A percentile compares a stretch with the other conserved stretches of the same genome.
These are phyloP conservation scores for Nymphicus hollandicus DNA, from an alignment of 2,113 vertebrate species.

Conservation along the genomic window DNA sequence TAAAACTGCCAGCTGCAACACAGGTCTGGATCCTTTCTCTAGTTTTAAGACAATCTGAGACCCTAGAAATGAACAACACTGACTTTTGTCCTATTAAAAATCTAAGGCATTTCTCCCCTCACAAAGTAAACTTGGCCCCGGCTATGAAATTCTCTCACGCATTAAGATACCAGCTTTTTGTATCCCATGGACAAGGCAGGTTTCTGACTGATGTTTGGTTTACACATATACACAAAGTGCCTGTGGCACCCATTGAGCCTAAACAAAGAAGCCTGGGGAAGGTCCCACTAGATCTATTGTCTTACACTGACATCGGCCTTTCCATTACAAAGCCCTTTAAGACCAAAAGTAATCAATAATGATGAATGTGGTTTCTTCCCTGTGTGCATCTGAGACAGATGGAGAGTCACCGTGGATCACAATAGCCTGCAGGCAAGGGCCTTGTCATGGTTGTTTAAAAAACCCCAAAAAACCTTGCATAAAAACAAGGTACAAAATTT, in stretches of 20 bases:
- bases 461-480: neutral
- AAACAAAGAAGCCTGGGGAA: conserved; percentile 43
- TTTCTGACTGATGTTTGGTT: conserved; percentile 56
- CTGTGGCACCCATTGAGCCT: neutral
- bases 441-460: neutral
- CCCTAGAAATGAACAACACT: neutral
- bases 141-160: conserved; percentile 5
- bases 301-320: conserved; percentile 35
- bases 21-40: neutral
- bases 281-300: conserved; percentile 51
- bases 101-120: neutral
- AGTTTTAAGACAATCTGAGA: neutral
- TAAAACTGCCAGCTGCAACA: neutral
- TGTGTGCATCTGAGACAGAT: conserved; percentile 48
- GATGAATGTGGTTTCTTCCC: conserved; percentile 55
- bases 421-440: conserved; percentile 24
- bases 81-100: neutral
- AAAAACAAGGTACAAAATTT: neutral
- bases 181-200: neutral
- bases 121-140: conserved; percentile 60
- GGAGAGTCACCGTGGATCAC: conserved; percentile 25
- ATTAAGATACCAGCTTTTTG: conserved; percentile 30
- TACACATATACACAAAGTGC: conserved; percentile 36
- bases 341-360: conserved; percentile 61
- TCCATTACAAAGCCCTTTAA: conserved; percentile 59